phyloP scores from a whole-genome alignment of 2,797 vertebrate genomes.

The Meriones psammophilus region DNA sequence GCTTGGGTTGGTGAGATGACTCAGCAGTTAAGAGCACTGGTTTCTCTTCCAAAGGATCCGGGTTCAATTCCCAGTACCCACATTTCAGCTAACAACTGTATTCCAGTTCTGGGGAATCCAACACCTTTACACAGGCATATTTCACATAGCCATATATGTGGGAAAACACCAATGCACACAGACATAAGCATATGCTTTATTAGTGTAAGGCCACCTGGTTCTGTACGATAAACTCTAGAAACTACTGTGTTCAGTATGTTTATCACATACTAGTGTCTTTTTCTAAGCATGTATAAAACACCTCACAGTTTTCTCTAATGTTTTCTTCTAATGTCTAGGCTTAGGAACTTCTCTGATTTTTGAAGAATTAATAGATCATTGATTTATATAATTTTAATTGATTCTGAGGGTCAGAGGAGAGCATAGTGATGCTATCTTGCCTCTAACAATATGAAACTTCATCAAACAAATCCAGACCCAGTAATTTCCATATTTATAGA shows the following conservation, averaged over 20 bases:
- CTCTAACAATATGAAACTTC: background rate
- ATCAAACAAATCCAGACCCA: slow-evolving; percentile 8
- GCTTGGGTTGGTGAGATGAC: background rate
- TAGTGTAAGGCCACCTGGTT: background rate
- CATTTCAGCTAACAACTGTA: background rate
- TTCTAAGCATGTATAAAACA: background rate
- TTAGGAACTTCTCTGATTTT: background rate
- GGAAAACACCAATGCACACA: background rate
- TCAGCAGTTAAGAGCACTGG: background rate
- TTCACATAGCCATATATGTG: background rate
- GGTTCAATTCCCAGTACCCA: background rate
- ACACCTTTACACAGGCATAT: background rate
- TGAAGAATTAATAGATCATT: background rate
- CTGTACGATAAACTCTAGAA: background rate
- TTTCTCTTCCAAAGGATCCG: background rate
- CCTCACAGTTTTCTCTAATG: background rate
- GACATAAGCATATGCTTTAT: background rate
- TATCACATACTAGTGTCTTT: background rate
- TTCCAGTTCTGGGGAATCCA: background rate
- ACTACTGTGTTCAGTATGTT: background rate
- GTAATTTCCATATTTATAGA: background rate
- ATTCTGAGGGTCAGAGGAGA: slow-evolving; percentile 33
- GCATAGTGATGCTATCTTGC: background rate
- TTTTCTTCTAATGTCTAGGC: background rate
- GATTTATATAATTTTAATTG: background rate